Conservation (phyloP, 1,140 invertebrate genomes). For the Colletes gigas region DNA sequence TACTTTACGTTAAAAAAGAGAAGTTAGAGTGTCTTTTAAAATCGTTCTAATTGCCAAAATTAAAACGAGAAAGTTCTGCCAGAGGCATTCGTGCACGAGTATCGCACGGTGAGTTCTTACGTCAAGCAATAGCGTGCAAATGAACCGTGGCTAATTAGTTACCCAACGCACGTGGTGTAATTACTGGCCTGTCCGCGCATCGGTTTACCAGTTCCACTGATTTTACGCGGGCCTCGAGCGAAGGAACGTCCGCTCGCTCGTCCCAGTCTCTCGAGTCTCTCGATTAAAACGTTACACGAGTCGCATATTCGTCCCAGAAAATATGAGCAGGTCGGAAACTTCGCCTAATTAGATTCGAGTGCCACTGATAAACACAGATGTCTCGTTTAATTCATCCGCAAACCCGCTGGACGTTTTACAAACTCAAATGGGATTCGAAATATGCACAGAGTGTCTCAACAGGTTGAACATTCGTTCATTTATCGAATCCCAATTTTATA, state of each 20-base stretch:
- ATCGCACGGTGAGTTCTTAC: background rate
- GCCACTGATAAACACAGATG: no score
- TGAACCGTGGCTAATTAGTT: slow-evolving; percentile 41
- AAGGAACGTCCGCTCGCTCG: background rate
- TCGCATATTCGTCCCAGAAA: background rate
- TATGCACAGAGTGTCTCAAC: no score
- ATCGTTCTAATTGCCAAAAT: background rate
- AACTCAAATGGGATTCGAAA: no score
- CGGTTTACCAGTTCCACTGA: slow-evolving; percentile 14
- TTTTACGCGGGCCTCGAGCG: slow-evolving; percentile 2
- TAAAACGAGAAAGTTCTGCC: background rate
- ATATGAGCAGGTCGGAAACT: no score
- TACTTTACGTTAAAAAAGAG: no score
- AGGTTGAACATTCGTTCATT: no score
- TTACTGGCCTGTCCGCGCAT: slow-evolving; percentile 32
- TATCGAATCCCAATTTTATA: no score
- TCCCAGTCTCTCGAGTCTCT: background rate
- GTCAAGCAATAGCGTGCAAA: slow-evolving; percentile 7
- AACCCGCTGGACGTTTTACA: no score
- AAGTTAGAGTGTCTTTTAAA: no score
- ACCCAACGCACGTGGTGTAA: slow-evolving; percentile 4
- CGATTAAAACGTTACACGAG: slow-evolving; percentile 27
- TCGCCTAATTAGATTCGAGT: no score
- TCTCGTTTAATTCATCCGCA: no score
- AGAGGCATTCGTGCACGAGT: no score